Evolutionary conservation across 92 coral and sea anemone species (phyloP).

Genomic region (Montipora capitata): DNA sequence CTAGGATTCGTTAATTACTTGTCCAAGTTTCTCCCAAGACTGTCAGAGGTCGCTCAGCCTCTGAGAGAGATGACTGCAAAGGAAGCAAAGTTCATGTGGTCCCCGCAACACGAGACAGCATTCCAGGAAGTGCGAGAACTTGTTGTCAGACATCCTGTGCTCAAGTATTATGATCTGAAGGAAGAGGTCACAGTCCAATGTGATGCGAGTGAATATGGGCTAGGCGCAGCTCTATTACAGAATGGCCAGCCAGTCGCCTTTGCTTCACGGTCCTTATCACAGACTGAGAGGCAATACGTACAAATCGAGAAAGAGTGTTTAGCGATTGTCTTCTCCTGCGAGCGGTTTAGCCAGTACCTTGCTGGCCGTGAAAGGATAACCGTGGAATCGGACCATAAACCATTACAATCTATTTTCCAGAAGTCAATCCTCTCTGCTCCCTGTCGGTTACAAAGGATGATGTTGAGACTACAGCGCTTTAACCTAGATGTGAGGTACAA

Average conservation of each 20-base stretch:
- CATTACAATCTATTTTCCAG: conserved; percentile 53
- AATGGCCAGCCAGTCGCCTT: conserved; percentile 67
- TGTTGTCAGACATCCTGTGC: conserved; percentile 47
- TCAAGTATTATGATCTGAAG: conserved; percentile 21
- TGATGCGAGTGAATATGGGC: conserved; percentile 28
- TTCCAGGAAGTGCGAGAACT: conserved; percentile 33
- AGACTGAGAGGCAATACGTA: conserved; percentile 58
- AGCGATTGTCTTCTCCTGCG: conserved; percentile 55
- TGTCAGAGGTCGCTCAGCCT: neutral
- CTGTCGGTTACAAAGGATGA: conserved; percentile 51
- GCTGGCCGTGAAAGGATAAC: conserved; percentile 4
- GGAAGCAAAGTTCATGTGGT: conserved; percentile 51
- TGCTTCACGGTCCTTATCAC: conserved; percentile 59
- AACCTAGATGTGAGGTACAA: conserved; percentile 45
- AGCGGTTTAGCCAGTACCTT: conserved; percentile 36
- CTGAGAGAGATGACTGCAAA: conserved; percentile 40
- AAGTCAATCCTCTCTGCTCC: conserved; percentile 54
- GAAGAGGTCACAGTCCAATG: conserved; percentile 36
- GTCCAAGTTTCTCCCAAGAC: no score
- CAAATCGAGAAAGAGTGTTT: conserved; percentile 4
- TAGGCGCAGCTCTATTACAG: conserved; percentile 20
- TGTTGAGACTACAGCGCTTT: conserved; percentile 30
- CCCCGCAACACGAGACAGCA: conserved; percentile 45
- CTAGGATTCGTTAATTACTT: conserved; percentile 21
- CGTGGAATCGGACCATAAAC: conserved; percentile 63